Conservation (phyloP, 2,888 invertebrate genomes). For the Podabrus alpinus region DNA sequence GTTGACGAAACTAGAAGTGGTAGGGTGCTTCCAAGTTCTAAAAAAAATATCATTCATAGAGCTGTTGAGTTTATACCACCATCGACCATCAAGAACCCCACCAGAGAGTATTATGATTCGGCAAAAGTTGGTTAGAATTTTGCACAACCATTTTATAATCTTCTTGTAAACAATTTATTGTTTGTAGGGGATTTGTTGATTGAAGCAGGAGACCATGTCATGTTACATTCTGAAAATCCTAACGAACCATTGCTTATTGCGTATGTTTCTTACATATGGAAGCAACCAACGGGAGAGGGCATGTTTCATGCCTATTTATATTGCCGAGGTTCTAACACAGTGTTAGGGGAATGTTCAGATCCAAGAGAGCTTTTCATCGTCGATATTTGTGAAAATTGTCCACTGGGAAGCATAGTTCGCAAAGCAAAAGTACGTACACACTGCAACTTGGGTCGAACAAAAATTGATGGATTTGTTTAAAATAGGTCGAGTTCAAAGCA, state of each 20-base stretch:
- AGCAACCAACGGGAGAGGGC: constrained; percentile 62
- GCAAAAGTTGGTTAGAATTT: constrained; percentile 54
- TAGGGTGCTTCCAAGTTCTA: constrained; percentile 42
- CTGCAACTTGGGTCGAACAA: constrained; percentile 45
- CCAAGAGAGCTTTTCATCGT: constrained; percentile 74
- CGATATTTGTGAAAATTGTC: constrained; percentile 75
- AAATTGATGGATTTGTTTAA: constrained; percentile 53
- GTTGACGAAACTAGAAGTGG: constrained; percentile 33
- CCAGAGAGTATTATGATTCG: constrained; percentile 60
- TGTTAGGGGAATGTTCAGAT: constrained; percentile 80
- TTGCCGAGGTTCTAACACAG: constrained; percentile 73
- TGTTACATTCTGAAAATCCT: constrained; percentile 71
- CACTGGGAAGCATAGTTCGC: constrained; percentile 53
- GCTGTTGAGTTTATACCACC: constrained; percentile 68
- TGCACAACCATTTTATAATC: neutral
- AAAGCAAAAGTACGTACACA: constrained; percentile 44
- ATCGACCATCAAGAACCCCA: constrained; percentile 59
- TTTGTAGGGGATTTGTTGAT: constrained; percentile 58
- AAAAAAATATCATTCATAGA: constrained; percentile 52
- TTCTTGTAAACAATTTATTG: neutral
- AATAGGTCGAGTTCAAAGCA: constrained; percentile 56
- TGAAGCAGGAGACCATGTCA: constrained; percentile 69
- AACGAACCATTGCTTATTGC: constrained; percentile 70
- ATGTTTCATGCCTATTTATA: constrained; percentile 76
- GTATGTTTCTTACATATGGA: constrained; percentile 75